phyloP scores from a whole-genome alignment of 1,140 invertebrate species.

The Onthophagus taurus region DNA sequence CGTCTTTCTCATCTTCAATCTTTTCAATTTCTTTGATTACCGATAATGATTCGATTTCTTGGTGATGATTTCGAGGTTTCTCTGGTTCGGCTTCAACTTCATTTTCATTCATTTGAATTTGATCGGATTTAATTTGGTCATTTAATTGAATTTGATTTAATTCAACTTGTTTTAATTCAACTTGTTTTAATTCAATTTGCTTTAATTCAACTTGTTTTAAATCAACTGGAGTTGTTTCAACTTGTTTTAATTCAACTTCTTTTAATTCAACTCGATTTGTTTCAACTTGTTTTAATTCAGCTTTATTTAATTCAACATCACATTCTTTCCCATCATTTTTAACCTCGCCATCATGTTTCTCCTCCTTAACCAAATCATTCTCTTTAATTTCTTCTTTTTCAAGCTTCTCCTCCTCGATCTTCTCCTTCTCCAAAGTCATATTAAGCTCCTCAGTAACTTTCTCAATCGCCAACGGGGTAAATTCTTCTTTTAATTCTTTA shows the following conservation, averaged over 20 bases:
- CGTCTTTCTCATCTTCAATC: slow-evolving; percentile 28
- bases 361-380: too few relatives aligned
- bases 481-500: slow-evolving; percentile 11
- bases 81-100: slow-evolving; percentile 17
- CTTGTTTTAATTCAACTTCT: slow-evolving; percentile 17
- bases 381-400: neutral
- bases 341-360: too few relatives aligned
- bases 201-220: neutral
- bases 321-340: too few relatives aligned
- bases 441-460: slow-evolving; percentile 31
- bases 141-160: neutral
- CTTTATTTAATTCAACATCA: too few relatives aligned
- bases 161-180: slow-evolving; percentile 17
- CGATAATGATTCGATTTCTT: slow-evolving; percentile 11
- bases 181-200: slow-evolving; percentile 6
- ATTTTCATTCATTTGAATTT: slow-evolving; percentile 12
- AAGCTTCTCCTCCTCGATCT: neutral
- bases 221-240: slow-evolving; percentile 6
- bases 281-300: neutral
- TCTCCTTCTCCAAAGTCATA: slow-evolving; percentile 20
- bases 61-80: slow-evolving; percentile 5
- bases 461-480: slow-evolving; percentile 24
- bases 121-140: slow-evolving; percentile 8
- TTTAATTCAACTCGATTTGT: slow-evolving; percentile 3
- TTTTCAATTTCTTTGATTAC: slow-evolving; percentile 28